A percentile compares a stretch with the other conserved stretches of the same genome.
Conservation (phyloP, 2,113 vertebrate species). For the Murina feae region DNA sequence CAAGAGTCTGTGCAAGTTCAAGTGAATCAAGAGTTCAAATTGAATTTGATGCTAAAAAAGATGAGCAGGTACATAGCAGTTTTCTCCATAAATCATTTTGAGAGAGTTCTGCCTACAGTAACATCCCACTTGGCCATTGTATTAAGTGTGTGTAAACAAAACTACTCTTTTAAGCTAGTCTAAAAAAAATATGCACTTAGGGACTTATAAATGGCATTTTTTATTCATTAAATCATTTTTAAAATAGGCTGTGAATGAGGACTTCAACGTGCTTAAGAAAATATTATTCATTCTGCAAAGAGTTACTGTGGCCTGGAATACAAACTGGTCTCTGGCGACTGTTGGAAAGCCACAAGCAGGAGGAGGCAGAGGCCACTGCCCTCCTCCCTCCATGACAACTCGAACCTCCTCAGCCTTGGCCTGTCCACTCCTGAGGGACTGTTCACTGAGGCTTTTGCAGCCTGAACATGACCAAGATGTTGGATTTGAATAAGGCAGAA, state of each 20-base stretch:
- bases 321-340: slow-evolving; percentile 61
- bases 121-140: slow-evolving; percentile 1
- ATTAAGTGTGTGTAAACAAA: slow-evolving; percentile 60
- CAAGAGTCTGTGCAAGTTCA: neutral
- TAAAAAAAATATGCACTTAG: slow-evolving; percentile 56
- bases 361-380: slow-evolving; percentile 20
- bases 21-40: slow-evolving; percentile 38
- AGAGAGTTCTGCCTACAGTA: slow-evolving; percentile 40
- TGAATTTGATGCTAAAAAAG: slow-evolving; percentile 5
- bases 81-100: slow-evolving; percentile 47
- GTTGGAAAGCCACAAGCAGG: slow-evolving; percentile 30
- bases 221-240: slow-evolving; percentile 70
- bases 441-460: neutral
- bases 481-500: slow-evolving; percentile 41
- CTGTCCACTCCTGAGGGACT: neutral
- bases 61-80: slow-evolving; percentile 1
- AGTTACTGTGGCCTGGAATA: slow-evolving; percentile 47
- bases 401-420: neutral
- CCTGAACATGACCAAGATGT: neutral
- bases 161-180: slow-evolving; percentile 46
- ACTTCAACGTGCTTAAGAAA: slow-evolving; percentile 70
- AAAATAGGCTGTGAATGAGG: slow-evolving; percentile 62
- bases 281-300: slow-evolving; percentile 72
- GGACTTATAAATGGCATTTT: slow-evolving; percentile 65
- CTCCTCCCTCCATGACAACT: neutral